A percentile compares a stretch with the other conserved stretches of the same genome.
These are phyloP conservation scores for Arremon brunneinucha DNA, from an alignment of 2,797 vertebrate species.

Conservation along the genomic window DNA sequence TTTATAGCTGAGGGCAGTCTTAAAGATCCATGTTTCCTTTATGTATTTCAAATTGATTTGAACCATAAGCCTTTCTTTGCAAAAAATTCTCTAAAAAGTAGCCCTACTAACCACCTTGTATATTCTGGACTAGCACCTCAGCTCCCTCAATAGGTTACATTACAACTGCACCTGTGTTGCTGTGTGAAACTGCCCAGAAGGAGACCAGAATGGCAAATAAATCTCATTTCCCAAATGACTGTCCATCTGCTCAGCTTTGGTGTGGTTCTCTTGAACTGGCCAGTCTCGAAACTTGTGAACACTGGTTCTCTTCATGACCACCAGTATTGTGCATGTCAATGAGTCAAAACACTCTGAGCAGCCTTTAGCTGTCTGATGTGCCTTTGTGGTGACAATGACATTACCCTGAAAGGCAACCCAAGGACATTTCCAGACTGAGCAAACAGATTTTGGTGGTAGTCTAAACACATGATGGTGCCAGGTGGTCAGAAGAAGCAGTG, in stretches of 20 bases:
- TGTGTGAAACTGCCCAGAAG: neutral
- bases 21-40: neutral
- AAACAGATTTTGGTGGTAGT: neutral
- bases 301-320: neutral
- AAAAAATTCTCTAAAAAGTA: neutral
- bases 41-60: constrained; percentile 14
- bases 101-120: neutral
- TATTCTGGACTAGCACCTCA: neutral
- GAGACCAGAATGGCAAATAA: neutral
- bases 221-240: neutral
- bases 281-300: neutral
- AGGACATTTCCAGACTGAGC: neutral
- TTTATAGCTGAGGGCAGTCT: neutral
- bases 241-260: neutral
- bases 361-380: neutral
- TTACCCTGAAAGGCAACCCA: neutral
- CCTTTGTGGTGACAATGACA: neutral
- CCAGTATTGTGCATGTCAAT: neutral
- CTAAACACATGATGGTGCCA: neutral
- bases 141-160: neutral
- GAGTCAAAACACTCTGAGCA: neutral
- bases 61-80: neutral
- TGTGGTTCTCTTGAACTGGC: neutral
- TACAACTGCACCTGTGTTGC: neutral
- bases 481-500: neutral